Conservation (phyloP, 64 coral and sea anemone species). For the Exaiptasia diaphana region DNA sequence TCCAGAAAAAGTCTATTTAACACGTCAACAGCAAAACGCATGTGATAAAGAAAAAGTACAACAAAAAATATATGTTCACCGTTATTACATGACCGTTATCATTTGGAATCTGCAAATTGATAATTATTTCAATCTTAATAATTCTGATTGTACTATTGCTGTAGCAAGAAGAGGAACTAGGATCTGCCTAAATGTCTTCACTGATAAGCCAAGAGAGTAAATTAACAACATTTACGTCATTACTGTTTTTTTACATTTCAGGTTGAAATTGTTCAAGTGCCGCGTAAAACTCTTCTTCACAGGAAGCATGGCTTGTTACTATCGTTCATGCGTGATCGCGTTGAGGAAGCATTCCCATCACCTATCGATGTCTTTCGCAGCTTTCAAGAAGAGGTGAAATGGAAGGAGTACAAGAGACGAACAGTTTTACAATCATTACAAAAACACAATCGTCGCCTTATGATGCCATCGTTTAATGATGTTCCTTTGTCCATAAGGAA, state of each 20-base stretch:
- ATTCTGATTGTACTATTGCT: not conserved
- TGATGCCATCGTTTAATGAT: constrained; percentile 53
- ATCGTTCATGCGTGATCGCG: constrained; percentile 42
- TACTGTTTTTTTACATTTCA: constrained; percentile 1
- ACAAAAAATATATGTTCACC: not conserved
- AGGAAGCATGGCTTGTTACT: constrained; percentile 28
- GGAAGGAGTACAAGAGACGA: constrained; percentile 58
- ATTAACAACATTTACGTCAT: not conserved
- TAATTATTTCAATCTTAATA: not conserved
- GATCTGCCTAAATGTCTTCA: not conserved
- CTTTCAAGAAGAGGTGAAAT: constrained; percentile 49
- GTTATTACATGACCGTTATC: not conserved
- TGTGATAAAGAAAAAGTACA: too few relatives aligned
- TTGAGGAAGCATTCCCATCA: constrained; percentile 44
- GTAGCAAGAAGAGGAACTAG: too few relatives aligned
- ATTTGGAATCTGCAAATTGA: not conserved
- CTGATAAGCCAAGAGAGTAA: not conserved
- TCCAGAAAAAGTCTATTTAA: not conserved
- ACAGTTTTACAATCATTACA: constrained; percentile 29
- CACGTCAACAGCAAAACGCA: not conserved
- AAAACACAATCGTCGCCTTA: not conserved
- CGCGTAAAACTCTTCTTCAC: constrained; percentile 33
- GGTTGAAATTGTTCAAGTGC: constrained; percentile 65
- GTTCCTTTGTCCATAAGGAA: constrained; percentile 50
- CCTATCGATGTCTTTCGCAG: constrained; percentile 62